These are phyloP conservation scores for Dreissena polymorpha DNA, from an alignment of 1,140 invertebrate genomes.

Conservation along the genomic window DNA sequence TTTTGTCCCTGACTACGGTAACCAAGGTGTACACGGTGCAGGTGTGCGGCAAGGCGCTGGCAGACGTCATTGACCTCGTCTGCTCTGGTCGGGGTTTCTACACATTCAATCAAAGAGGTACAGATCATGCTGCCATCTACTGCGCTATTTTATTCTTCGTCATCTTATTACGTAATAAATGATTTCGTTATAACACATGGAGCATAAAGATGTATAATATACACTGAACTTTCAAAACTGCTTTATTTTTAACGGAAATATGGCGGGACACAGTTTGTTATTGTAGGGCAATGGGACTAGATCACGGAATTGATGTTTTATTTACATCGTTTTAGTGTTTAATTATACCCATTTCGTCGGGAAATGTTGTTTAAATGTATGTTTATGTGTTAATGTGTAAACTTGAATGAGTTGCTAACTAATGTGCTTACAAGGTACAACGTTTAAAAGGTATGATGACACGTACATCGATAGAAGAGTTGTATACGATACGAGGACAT, in stretches of 20 bases:
- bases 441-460: too few relatives aligned
- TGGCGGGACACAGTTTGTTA: background rate
- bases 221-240: background rate
- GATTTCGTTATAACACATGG: background rate
- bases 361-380: too few relatives aligned
- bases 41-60: constrained; percentile 16
- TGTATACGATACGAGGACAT: too few relatives aligned
- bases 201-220: background rate
- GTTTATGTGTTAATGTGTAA: too few relatives aligned
- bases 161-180: background rate
- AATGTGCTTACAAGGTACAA: too few relatives aligned
- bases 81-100: constrained; percentile 36
- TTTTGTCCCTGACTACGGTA: constrained; percentile 9
- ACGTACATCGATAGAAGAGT: too few relatives aligned
- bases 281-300: background rate
- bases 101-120: constrained; percentile 21
- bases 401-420: too few relatives aligned
- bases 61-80: constrained; percentile 30
- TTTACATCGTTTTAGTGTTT: too few relatives aligned
- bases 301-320: background rate
- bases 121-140: background rate
- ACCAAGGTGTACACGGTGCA: background rate
- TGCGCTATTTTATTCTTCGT: background rate
- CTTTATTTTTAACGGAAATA: background rate
- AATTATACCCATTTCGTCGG: too few relatives aligned